Evolutionary conservation across 1,140 invertebrate species (phyloP), one percentile per base, ranked within the genome.

Genomic region (Drosophila ambigua): DNA sequence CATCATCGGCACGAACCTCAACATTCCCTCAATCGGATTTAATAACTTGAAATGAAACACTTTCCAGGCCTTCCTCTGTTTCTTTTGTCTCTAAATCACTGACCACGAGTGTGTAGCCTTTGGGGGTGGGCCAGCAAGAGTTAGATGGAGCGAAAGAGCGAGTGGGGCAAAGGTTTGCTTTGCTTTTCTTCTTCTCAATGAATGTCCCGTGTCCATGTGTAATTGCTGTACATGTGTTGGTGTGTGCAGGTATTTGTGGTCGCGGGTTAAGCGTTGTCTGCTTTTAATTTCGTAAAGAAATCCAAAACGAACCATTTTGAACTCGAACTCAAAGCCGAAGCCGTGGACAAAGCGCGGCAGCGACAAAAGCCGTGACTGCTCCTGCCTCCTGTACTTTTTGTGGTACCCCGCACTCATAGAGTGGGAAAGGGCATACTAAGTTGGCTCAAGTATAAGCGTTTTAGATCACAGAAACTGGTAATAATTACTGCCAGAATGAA

Each of bases 281-380:
- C 74, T 79, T 88, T 87, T 82, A 66, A 87, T 87, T 87, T 88
- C 74, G 67, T 73, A 84, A 50, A 63, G 60, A 76, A 85, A 77
- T 62, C 41, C 54, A 76, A 83, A 83, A 51, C 52, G 60, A 79
- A 71, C 72, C 35, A 59, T 52, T 72, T 69, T 68, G 55, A 79
- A 76, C 77, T 77, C 66, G 54, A 71, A 62, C 64, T 67, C 59
- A 31, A 57, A 71, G 68, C 66, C 62, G 73, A 71, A 67, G 67
- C 35, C 45, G 51, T 26, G 48, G 62, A 48, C 35, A 66, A 49
- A 39, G 15, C 45, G 60, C 45, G 35, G 49, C 35, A 55, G 44
- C 49, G 53, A 39, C 35, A 71, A 65, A 41, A 46, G 35, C 51
- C 67, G 52, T 58, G 64, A 67, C 67, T 69, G 26, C 64, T 58